Evolutionary conservation across 1,140 invertebrate genomes (phyloP), one percentile per base, ranked within the genome.

Genomic region (Drosophila pseudoananassae): DNA sequence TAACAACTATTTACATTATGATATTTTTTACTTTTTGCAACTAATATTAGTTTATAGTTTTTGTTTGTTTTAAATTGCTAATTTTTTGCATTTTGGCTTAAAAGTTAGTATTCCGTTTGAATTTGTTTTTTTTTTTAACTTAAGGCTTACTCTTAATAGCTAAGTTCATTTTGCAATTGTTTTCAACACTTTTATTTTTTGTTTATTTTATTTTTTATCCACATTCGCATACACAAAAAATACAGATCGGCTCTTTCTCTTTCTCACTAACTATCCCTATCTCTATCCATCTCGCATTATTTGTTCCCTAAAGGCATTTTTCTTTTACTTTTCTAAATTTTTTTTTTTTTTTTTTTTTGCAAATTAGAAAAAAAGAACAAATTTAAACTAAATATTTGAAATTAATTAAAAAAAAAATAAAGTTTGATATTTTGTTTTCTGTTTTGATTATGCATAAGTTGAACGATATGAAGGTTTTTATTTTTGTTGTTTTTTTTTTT

Each of bases 231-330:
- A 74, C 69, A 68, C 69, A 78, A 78, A 77, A 74, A 77, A 72
- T 59, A 78, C 51, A 60, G 78, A 60, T 56, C 53, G 50, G 58
- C 57, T 65, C 51, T 20, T 14, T n/a, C 43, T 46, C 43, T 46
- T 20, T 46, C 43, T 46, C 43, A 3, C 7, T 43, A 43, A 38
- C 47, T 51, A 43, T 57, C 53, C 8, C 14, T 20, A 50, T 65
- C 49, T 53, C 63, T 15, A 47, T 66, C 14, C 61, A n/a, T 31
- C 54, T 65, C 50, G 43, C 65, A 14, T 70, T 50, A 64, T 87
- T 87, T 87, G 82, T 76, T 87, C 82, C 82, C 82, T 85, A 85
- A 85, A 87, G 82, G 83, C 82, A 85, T 78, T 80, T 84, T 20
- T 25, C 47, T 61, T 53, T 47, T 57, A 17, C 36, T 68, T 69